A percentile compares a stretch with the other conserved stretches of the same genome.
Conservation (phyloP, 2,797 vertebrate species). For the Philypnodon macrostomus region DNA sequence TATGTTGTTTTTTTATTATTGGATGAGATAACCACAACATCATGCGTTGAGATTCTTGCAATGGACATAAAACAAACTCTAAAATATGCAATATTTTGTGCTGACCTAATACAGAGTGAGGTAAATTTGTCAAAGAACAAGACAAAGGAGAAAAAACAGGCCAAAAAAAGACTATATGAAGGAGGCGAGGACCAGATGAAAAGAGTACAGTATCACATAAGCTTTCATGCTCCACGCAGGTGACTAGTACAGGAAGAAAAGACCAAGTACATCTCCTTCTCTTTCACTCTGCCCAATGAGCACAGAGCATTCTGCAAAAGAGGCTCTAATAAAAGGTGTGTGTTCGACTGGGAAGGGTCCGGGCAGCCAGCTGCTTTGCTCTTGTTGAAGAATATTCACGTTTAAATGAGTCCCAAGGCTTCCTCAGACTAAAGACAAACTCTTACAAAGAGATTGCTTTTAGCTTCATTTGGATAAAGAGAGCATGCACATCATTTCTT, state of each 20-base stretch:
- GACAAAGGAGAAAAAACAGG: conserved; percentile 11
- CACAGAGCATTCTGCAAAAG: conserved; percentile 38
- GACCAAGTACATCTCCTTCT: conserved; percentile 42
- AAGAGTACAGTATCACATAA: conserved; percentile 56
- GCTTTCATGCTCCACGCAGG: conserved; percentile 63
- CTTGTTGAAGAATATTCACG: conserved; percentile 32
- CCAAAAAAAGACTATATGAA: conserved; percentile 19
- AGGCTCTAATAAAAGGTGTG: conserved; percentile 51
- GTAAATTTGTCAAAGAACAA: conserved; percentile 22
- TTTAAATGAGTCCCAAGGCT: conserved; percentile 23
- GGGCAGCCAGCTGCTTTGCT: conserved; percentile 56
- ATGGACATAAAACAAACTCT: too few relatives aligned
- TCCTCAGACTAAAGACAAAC: conserved; percentile 14
- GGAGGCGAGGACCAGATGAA: conserved; percentile 20
- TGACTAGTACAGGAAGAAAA: conserved; percentile 63
- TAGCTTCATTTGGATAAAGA: conserved; percentile 4
- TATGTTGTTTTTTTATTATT: too few relatives aligned
- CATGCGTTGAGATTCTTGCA: too few relatives aligned
- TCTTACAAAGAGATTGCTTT: conserved; percentile 6
- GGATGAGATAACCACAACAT: too few relatives aligned
- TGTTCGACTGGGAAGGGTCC: conserved; percentile 32
- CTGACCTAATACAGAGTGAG: conserved; percentile 8
- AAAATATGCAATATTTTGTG: too few relatives aligned
- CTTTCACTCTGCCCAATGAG: conserved; percentile 38
- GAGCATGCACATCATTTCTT: not conserved